These are phyloP conservation scores for Trachops cirrhosus DNA, from an alignment of 2,797 vertebrate species.

Conservation along the genomic window DNA sequence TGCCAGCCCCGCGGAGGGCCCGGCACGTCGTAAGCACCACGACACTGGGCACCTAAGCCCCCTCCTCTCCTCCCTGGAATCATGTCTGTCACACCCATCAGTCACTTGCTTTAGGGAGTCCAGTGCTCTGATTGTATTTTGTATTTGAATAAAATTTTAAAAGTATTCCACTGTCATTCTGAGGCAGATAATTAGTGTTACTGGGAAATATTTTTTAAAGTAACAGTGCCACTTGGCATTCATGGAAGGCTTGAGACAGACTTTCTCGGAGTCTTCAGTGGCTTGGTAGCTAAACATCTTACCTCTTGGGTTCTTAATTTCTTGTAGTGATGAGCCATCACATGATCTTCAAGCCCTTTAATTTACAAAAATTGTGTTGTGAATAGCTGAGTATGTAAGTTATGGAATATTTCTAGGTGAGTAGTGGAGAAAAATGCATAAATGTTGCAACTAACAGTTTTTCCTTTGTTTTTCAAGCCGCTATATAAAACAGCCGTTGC, in stretches of 20 bases:
- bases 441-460: slow-evolving; percentile 24
- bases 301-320: background rate
- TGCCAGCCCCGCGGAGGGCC: background rate
- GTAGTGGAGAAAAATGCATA: background rate
- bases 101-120: background rate
- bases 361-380: slow-evolving; percentile 17
- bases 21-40: background rate
- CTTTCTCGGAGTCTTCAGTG: background rate
- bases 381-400: background rate
- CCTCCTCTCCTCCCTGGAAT: background rate
- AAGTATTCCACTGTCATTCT: background rate
- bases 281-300: background rate
- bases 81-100: background rate
- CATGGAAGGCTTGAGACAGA: background rate
- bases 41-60: background rate
- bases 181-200: background rate
- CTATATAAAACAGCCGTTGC: slow-evolving; percentile 89
- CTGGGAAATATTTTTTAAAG: background rate
- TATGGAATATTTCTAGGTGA: background rate
- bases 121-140: background rate
- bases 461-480: slow-evolving; percentile 83
- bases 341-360: background rate
- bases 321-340: background rate
- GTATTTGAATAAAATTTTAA: background rate
- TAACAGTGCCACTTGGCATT: background rate